A percentile compares a stretch with the other conserved stretches of the same genome.
phyloP scores from a whole-genome alignment of 2,888 invertebrate genomes.

The Axea sp. region DNA sequence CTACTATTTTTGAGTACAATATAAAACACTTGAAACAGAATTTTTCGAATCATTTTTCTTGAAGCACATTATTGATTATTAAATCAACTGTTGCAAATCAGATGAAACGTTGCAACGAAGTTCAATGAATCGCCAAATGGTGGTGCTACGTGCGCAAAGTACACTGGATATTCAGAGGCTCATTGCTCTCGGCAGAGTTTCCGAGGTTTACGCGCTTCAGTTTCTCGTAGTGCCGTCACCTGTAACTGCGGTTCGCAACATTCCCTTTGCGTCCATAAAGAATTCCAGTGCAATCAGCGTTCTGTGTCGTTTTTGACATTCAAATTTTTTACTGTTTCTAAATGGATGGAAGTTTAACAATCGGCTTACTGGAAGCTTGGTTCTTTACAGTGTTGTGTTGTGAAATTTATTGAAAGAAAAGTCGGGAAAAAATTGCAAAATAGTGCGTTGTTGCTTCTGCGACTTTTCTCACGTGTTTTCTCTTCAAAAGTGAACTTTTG shows the following conservation, averaged over 20 bases:
- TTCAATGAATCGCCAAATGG: conserved; percentile 4
- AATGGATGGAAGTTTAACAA: conserved; percentile 3
- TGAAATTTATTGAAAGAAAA: conserved; percentile 9
- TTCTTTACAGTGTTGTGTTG: conserved; percentile 7
- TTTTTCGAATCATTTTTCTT: no score
- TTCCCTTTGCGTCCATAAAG: conserved; percentile 2
- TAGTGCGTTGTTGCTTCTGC: conserved; percentile 12
- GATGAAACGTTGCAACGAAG: background rate
- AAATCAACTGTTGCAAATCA: conserved; percentile 18
- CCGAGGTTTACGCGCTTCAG: conserved; percentile 34
- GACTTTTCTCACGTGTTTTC: conserved; percentile 23
- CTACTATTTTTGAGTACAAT: no score
- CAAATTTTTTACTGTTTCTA: background rate
- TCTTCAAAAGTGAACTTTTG: background rate
- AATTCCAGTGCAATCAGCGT: conserved; percentile 13
- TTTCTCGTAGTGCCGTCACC: conserved; percentile 46
- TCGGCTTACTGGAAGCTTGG: no score
- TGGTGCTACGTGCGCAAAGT: conserved; percentile 22
- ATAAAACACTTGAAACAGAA: no score
- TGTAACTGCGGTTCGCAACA: conserved; percentile 20
- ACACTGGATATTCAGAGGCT: background rate
- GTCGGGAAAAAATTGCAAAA: conserved; percentile 4
- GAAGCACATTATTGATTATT: no score
- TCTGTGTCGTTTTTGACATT: background rate
- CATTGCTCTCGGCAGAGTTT: conserved; percentile 17